These are phyloP conservation scores for Mormyrops boulengeri DNA, from an alignment of 2,797 vertebrate species.

Conservation along the genomic window DNA sequence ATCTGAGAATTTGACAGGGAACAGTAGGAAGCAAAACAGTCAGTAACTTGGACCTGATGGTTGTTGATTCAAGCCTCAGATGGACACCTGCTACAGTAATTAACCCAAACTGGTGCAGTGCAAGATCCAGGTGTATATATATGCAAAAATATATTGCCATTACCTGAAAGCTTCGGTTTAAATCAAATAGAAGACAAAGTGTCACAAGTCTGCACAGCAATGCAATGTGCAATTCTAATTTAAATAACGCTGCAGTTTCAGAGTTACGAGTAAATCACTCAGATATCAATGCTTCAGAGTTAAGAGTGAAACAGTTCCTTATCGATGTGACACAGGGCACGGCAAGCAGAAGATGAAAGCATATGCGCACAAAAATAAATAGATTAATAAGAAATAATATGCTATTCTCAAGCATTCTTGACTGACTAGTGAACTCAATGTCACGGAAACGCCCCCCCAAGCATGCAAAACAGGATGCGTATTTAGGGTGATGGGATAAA, in stretches of 20 bases:
- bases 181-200: background rate
- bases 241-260: background rate
- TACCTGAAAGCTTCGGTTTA: background rate
- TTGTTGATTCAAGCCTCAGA: background rate
- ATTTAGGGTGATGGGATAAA: background rate
- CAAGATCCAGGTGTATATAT: background rate
- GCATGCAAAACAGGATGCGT: background rate
- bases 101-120: background rate
- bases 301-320: background rate
- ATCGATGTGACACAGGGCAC: background rate
- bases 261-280: background rate
- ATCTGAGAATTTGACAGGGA: background rate
- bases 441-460: background rate
- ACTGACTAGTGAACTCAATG: slow-evolving; percentile 5
- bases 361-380: background rate
- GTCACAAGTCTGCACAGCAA: background rate
- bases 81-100: background rate
- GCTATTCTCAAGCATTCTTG: slow-evolving; percentile 1
- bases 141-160: background rate
- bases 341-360: background rate
- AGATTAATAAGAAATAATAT: background rate
- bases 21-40: background rate
- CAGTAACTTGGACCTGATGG: background rate
- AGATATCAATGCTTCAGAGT: background rate
- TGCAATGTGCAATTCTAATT: background rate